Base-by-base conservation (phyloP, 2,797 vertebrate species). In the Urophycis tenuis region DNA sequence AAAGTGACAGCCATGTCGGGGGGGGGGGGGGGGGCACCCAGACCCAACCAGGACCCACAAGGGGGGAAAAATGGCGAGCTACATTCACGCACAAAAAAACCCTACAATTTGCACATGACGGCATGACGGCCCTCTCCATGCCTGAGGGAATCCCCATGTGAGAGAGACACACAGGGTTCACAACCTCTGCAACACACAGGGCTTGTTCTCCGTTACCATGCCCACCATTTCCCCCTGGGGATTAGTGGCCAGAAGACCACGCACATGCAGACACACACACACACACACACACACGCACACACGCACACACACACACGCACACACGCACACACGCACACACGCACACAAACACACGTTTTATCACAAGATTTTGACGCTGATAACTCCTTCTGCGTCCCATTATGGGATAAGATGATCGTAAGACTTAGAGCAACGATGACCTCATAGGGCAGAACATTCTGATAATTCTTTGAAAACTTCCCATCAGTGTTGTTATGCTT, bases 131-230 rank as follows among this genome's bases (percentile, higher is more conserved):
- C n/a, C n/a, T n/a, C n/a, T 76, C 25, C 78, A 75, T 30, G 88
- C 86, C 90, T 53, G 33, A 88, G 88, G 90, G 89, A 89, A 88
- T 89, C 87, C 90, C 88, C 88, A 77, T 86, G 85, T 80, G 80
- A 82, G 80, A 83, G 45, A 69, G 76, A 29, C 72, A 9, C 72
- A 9, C 74, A 2, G 77, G 75, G 74, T 67, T 2, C 11, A 67
- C n/a, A 36, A 14, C 75, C 76, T 76, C 76, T 81, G 88, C 87
- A 90, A 85, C 86, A 85, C 86, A 85, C 79, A 35, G 1, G 3
- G 10, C 81, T 84, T 92, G 89, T 91, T 90, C 85, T 88, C 81
- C 9, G 75, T 81, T 72, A 72, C 80, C 73, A 35, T 53, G 78
- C 25, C 81, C 36, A 78, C 75, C 7, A 5, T 78, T 73, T 5